phyloP scores from a whole-genome alignment of 2,113 vertebrate species.

The Fulica atra region DNA sequence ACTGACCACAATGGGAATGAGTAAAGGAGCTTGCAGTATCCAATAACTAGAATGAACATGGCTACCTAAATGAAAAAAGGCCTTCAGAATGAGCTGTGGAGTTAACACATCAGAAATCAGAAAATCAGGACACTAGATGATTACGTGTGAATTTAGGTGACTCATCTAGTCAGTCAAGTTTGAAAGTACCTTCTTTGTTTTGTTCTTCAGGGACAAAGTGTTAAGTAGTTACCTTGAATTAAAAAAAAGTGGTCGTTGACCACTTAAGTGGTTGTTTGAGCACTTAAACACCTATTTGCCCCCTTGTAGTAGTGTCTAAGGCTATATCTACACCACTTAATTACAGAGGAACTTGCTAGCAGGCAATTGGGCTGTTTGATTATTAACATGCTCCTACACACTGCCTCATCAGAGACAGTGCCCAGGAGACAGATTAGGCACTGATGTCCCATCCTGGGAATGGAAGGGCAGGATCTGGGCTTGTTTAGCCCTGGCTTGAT shows the following conservation, averaged over 20 bases:
- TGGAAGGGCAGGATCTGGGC: neutral
- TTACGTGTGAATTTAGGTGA: neutral
- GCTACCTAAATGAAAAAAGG: neutral
- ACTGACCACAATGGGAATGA: neutral
- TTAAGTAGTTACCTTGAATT: neutral
- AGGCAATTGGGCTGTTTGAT: neutral
- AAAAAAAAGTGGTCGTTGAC: neutral
- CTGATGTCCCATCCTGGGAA: neutral
- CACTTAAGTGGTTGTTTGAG: too few species aligned
- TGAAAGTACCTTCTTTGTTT: neutral
- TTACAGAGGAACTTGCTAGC: neutral
- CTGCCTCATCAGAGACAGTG: neutral
- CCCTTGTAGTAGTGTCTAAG: neutral
- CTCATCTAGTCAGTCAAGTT: neutral
- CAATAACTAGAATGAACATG: neutral
- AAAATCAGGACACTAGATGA: neutral
- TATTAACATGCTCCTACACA: neutral
- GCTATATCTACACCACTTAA: neutral
- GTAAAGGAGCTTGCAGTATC: neutral
- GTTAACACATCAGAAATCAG: neutral
- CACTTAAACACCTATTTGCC: neutral
- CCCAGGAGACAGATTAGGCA: neutral
- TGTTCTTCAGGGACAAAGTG: neutral
- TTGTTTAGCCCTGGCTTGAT: neutral
- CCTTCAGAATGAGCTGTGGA: neutral